phyloP scores from a whole-genome alignment of 2,113 vertebrate genomes.

The Coreoperca whiteheadi region DNA sequence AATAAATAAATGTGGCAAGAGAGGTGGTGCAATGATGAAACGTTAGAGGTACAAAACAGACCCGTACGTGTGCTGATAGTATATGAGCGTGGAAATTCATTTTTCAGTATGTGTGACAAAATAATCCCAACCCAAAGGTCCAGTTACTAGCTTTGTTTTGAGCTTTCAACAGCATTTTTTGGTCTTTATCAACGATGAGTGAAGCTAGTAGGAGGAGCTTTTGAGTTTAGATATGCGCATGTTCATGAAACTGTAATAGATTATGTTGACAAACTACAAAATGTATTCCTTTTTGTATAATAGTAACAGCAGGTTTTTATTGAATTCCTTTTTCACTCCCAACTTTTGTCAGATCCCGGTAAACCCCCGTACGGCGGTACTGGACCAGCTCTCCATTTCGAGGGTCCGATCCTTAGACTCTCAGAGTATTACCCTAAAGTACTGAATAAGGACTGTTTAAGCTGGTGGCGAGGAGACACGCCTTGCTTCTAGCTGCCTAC shows the following conservation, averaged over 20 bases:
- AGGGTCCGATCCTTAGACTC: too few relatives aligned
- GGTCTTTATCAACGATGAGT: not conserved
- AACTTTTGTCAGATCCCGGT: too few relatives aligned
- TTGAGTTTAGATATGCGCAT: not conserved
- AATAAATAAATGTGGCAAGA: not conserved
- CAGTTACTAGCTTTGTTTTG: not conserved
- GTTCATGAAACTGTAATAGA: not conserved
- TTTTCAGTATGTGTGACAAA: not conserved
- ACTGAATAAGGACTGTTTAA: too few relatives aligned
- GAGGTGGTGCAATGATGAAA: not conserved
- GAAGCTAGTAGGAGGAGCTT: not conserved
- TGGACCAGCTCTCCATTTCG: too few relatives aligned
- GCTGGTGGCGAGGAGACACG: too few relatives aligned
- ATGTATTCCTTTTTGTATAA: not conserved
- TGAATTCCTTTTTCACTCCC: not conserved
- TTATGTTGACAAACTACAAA: not conserved
- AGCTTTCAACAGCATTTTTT: not conserved
- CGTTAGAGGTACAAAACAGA: not conserved
- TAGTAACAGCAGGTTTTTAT: not conserved
- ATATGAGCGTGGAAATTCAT: not conserved
- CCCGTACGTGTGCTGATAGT: not conserved
- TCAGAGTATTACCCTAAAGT: too few relatives aligned
- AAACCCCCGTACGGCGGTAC: too few relatives aligned
- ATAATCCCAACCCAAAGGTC: not conserved
- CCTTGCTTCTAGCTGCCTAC: too few relatives aligned